Evolutionary conservation across 2,888 invertebrate species (phyloP).

Genomic region (Xylophagus ater): DNA sequence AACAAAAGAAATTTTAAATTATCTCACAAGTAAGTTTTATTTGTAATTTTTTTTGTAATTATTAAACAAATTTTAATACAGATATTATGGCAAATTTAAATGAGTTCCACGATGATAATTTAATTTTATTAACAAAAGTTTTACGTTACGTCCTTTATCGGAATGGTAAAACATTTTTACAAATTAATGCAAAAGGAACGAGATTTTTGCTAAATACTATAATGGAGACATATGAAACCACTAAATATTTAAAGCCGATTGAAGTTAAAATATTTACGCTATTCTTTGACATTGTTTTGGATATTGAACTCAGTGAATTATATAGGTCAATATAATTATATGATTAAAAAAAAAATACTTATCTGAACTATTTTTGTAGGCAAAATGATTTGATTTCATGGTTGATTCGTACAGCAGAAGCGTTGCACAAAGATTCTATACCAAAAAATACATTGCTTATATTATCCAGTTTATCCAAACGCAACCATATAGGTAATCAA

Average conservation of each 20-base stretch:
- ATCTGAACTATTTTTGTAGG: too few species aligned
- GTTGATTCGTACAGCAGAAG: too few species aligned
- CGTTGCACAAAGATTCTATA: too few species aligned
- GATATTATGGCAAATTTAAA: constrained; percentile 5
- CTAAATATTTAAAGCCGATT: constrained; percentile 25
- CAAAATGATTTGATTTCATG: too few species aligned
- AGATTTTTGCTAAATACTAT: constrained; percentile 27
- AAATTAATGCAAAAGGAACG: constrained; percentile 22
- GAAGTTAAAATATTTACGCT: constrained; percentile 37
- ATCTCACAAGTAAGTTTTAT: constrained; percentile 17
- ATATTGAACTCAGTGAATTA: too few species aligned
- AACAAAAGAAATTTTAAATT: constrained; percentile 14
- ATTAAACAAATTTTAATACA: not conserved
- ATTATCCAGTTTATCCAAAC: too few species aligned
- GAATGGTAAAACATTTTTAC: constrained; percentile 22
- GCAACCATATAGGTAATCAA: too few species aligned
- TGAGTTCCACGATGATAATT: constrained; percentile 2
- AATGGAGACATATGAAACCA: constrained; percentile 24
- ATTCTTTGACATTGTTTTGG: constrained; percentile 41
- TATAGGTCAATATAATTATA: too few species aligned
- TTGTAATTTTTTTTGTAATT: not conserved
- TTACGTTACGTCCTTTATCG: constrained; percentile 25
- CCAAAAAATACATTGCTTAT: too few species aligned
- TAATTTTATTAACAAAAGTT: constrained; percentile 15
- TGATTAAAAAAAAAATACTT: too few species aligned